phyloP scores from a whole-genome alignment of 92 coral and sea anemone species.

The Actinostola sp. region DNA sequence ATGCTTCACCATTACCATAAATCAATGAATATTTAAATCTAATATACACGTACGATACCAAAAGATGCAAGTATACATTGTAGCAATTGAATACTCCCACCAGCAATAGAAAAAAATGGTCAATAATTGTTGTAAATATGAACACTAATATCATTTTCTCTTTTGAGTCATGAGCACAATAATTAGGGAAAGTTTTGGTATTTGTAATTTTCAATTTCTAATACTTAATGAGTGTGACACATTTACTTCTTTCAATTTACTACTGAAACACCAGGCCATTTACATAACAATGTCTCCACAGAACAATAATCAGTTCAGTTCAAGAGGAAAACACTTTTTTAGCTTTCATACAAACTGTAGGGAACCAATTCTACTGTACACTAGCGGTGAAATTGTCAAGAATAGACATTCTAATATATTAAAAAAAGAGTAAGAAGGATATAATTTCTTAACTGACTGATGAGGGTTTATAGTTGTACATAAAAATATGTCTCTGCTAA shows the following conservation, averaged over 20 bases:
- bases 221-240: conserved; percentile 14
- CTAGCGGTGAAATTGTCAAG: not conserved
- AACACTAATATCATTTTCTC: conserved; percentile 6
- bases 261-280: conserved; percentile 9
- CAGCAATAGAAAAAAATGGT: too few relatives aligned
- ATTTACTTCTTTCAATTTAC: conserved; percentile 6
- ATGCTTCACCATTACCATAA: not conserved
- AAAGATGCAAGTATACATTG: not conserved
- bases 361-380: too few relatives aligned
- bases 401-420: too few relatives aligned
- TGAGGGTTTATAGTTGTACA: not conserved
- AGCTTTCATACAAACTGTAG: too few relatives aligned
- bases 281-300: conserved; percentile 5
- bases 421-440: not conserved
- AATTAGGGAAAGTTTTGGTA: not conserved
- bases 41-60: conserved; percentile 4
- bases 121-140: too few relatives aligned
- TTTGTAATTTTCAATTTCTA: conserved; percentile 22
- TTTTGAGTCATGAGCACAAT: not conserved
- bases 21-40: conserved; percentile 10
- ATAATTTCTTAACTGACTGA: not conserved
- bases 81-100: too few relatives aligned
- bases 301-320: conserved; percentile 2
- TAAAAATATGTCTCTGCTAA: not conserved
- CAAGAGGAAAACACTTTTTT: conserved; percentile 2